Conservation (phyloP, 2,113 vertebrate genomes). For the Phalacrocorax pelagicus region DNA sequence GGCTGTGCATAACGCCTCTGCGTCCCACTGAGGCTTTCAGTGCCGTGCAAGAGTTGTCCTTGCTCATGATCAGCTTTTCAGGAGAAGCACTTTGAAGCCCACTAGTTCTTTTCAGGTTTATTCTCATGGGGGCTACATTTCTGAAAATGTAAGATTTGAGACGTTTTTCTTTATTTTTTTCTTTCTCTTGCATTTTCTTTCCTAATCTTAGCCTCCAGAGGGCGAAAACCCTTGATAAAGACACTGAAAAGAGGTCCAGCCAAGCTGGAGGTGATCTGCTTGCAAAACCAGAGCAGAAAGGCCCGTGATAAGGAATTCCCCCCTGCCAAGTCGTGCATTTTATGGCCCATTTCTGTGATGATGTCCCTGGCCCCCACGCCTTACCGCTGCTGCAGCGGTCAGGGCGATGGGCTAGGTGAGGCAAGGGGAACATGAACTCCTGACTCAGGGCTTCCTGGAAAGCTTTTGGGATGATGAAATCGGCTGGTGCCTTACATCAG, state of each 20-base stretch:
- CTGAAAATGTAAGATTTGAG: not conserved
- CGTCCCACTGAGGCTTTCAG: not conserved
- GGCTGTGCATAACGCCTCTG: rapidly evolving
- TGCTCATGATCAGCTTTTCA: not conserved
- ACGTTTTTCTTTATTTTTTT: not conserved
- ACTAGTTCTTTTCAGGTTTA: not conserved
- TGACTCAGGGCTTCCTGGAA: not conserved
- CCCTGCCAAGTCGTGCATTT: rapidly evolving
- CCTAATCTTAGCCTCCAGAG: conserved; percentile 12
- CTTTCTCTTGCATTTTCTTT: not conserved
- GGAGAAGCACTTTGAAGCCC: not conserved
- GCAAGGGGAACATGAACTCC: not conserved
- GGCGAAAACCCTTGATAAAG: not conserved
- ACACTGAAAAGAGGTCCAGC: not conserved
- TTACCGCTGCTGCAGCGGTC: not conserved
- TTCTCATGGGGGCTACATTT: not conserved
- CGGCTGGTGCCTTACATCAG: rapidly evolving
- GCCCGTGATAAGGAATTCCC: not conserved
- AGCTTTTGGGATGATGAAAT: not conserved
- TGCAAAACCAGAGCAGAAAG: not conserved
- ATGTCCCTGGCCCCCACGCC: not conserved
- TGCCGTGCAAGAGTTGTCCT: not conserved
- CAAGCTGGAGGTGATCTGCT: not conserved
- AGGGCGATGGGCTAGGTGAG: not conserved
- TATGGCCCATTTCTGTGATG: not conserved